Conservation (phyloP, 1,140 invertebrate species). For the Rhizoglyphus robini region DNA sequence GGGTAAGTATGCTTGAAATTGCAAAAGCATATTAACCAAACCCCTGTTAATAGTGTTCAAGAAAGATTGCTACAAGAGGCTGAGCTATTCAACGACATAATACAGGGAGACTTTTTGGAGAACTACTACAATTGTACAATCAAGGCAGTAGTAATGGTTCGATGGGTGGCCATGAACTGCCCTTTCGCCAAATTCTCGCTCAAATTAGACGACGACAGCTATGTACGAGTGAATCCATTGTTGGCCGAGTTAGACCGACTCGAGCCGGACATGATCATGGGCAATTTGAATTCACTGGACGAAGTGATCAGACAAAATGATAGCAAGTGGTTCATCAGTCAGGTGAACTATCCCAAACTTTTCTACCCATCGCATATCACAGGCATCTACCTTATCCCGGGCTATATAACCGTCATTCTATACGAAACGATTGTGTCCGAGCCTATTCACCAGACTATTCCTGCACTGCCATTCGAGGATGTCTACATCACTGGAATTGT, state of each 20-base stretch:
- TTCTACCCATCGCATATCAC: conserved; percentile 70
- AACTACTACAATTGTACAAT: conserved; percentile 32
- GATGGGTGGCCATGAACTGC: conserved; percentile 47
- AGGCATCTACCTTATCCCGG: conserved; percentile 51
- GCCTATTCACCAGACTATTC: conserved; percentile 38
- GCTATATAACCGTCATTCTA: conserved; percentile 3
- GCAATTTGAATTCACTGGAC: conserved; percentile 62
- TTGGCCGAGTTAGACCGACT: conserved; percentile 18
- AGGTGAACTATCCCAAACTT: conserved; percentile 49
- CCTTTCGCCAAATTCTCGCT: conserved; percentile 50
- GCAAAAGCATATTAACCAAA: not conserved
- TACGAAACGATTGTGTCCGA: conserved; percentile 46
- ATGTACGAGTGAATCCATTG: conserved; percentile 47
- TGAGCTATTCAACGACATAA: conserved; percentile 24
- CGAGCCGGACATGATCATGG: conserved; percentile 47
- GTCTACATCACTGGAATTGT: conserved; percentile 79
- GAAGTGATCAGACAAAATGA: conserved; percentile 59
- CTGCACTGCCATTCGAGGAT: conserved; percentile 71
- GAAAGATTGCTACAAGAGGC: conserved; percentile 23
- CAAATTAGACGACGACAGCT: conserved; percentile 74
- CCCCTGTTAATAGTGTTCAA: conserved; percentile 15
- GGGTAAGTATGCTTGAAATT: not conserved
- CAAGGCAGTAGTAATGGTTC: conserved; percentile 31
- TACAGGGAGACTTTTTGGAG: conserved; percentile 30
- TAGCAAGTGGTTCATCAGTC: conserved; percentile 69